These are phyloP conservation scores for Trichomycterus rosablanca DNA, from an alignment of 2,113 vertebrate genomes.

Conservation along the genomic window DNA sequence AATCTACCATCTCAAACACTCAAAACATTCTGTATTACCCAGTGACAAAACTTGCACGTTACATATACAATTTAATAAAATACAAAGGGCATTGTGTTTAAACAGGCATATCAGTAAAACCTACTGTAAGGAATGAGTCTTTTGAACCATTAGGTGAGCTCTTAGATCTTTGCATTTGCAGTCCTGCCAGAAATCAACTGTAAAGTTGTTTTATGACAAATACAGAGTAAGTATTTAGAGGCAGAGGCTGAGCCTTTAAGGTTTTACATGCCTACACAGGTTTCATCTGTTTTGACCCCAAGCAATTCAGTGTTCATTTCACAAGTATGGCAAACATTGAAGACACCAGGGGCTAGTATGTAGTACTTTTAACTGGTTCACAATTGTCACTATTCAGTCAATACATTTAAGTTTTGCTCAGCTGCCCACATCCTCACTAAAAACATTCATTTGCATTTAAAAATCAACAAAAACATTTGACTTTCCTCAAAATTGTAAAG, in stretches of 20 bases:
- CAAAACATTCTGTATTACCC: slow-evolving; percentile 40
- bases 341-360: no score
- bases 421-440: no score
- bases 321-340: no score
- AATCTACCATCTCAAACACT: slow-evolving; percentile 14
- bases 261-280: slow-evolving; percentile 13
- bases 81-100: slow-evolving; percentile 23
- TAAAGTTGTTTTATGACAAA: slow-evolving; percentile 31
- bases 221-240: slow-evolving; percentile 34
- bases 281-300: slow-evolving; percentile 2
- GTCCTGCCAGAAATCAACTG: slow-evolving; percentile 37
- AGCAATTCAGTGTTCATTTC: not conserved
- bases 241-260: slow-evolving; percentile 23
- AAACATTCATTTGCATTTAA: no score
- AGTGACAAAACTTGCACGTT: slow-evolving; percentile 38
- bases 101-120: slow-evolving; percentile 13
- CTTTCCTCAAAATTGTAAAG: no score
- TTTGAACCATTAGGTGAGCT: slow-evolving; percentile 41
- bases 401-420: no score
- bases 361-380: no score
- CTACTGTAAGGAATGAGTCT: slow-evolving; percentile 27
- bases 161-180: slow-evolving; percentile 35
- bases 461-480: no score
- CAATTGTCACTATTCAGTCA: no score
- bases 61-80: slow-evolving; percentile 33